Base-by-base conservation (phyloP, 2,888 invertebrate genomes). In the Caenorhabditis sp. region DNA sequence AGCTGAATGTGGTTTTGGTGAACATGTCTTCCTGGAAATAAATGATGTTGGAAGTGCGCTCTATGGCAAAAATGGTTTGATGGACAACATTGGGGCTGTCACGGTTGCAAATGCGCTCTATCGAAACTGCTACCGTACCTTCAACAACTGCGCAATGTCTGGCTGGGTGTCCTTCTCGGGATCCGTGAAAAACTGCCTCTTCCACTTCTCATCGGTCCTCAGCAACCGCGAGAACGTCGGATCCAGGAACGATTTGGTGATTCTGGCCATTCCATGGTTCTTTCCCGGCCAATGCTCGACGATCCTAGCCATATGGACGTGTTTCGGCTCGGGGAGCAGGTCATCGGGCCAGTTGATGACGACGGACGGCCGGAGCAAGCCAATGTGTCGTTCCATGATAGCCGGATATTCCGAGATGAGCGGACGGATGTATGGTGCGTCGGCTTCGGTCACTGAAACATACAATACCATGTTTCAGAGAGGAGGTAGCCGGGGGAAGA, bases 21-120 rank as follows among this genome's bases (percentile, higher is more conserved):
- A 47, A 61, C 61, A 61, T 61, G 61, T 61, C 61, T 26, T 61
- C 61, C 60, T 58, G 58, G 1, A 58, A 37, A 15, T 9, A 15
- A 32, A 6, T 32, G 5, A 9, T 32, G 4, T 32, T 32, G 32
- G 5, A 32, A 32, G 32, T 32, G 4, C 32, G 32, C 32, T 32
- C 32, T 32, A 32, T 32, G 4, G 32, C 4, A 32, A 4, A 32
- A 32, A n/a, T n/a, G n/a, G n/a, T n/a, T n/a, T n/a, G n/a, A n/a
- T n/a, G n/a, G n/a, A n/a, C n/a, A n/a, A n/a, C n/a, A n/a, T n/a
- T n/a, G n/a, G n/a, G n/a, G 32, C 32, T 9, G 4, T 32, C 9
- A 6, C 32, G 9, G 9, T 4, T 15, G 15, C 11, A 22, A 20
- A 50, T 13, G 8, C 20, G 20, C 5, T 51, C 22, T 3, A 51